A percentile compares a stretch with the other conserved stretches of the same genome.
Evolutionary conservation across 1,140 invertebrate species (phyloP).

Genomic region (Spodoptera litura): DNA sequence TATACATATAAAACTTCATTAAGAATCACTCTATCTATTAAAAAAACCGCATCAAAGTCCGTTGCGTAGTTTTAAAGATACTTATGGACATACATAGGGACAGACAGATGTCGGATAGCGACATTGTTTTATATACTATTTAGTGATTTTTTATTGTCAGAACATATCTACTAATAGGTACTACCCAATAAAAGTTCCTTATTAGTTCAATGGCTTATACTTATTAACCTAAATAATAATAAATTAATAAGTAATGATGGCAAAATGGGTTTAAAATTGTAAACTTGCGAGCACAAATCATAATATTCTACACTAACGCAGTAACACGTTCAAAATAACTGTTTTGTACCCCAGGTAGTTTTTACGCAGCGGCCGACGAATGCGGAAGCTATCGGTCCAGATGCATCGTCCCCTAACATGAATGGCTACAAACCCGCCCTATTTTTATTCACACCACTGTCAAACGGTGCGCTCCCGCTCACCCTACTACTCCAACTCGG

Average conservation of each 20-base stretch:
- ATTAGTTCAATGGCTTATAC: background rate
- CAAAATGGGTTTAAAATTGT: background rate
- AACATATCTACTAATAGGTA: too few species aligned
- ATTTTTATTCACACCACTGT: constrained; percentile 63
- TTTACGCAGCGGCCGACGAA: constrained; percentile 56
- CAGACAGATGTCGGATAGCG: too few species aligned
- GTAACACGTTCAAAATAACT: constrained; percentile 42
- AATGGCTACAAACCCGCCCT: constrained; percentile 72
- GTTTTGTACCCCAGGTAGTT: constrained; percentile 47
- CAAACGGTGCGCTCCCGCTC: constrained; percentile 57
- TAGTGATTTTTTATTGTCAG: too few species aligned
- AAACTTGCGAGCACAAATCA: background rate
- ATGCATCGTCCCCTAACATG: constrained; percentile 59
- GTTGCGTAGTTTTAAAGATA: too few species aligned
- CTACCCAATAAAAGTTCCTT: background rate
- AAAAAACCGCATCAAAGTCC: too few species aligned
- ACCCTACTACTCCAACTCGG: constrained; percentile 73
- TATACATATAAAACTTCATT: too few species aligned
- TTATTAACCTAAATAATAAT: too few species aligned
- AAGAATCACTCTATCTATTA: too few species aligned
- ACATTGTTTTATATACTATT: too few species aligned
- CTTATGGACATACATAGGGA: too few species aligned
- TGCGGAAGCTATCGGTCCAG: constrained; percentile 58
- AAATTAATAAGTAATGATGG: too few species aligned
- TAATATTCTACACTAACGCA: constrained; percentile 28